Evolutionary conservation across 2,888 invertebrate species (phyloP).

Genomic region (Chrysina gloriosa): DNA sequence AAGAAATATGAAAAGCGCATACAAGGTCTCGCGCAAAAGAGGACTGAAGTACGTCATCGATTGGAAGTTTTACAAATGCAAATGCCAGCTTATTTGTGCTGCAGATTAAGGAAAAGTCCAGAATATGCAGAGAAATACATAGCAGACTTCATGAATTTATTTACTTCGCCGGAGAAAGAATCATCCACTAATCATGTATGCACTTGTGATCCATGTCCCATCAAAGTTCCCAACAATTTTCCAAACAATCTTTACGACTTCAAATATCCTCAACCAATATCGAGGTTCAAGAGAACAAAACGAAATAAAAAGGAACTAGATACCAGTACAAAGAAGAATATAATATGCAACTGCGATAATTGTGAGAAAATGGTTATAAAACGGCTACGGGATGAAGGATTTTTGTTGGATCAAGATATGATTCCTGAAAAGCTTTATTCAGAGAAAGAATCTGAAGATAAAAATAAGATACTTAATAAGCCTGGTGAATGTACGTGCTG

Average conservation of each 20-base stretch:
- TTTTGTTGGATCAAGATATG: background rate
- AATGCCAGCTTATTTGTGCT: slow-evolving; percentile 23
- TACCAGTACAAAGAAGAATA: too few relatives aligned
- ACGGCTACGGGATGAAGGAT: background rate
- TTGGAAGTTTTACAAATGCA: slow-evolving; percentile 23
- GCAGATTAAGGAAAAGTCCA: slow-evolving; percentile 11
- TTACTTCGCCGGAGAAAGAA: background rate
- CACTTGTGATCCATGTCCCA: slow-evolving; percentile 13
- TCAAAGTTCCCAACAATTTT: slow-evolving; percentile 19
- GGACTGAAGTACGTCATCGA: slow-evolving; percentile 12
- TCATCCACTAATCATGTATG: background rate
- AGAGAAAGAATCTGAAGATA: too few relatives aligned
- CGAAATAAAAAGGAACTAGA: background rate
- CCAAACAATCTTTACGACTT: slow-evolving; percentile 16
- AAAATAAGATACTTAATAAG: background rate
- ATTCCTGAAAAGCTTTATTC: background rate
- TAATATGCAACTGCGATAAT: background rate
- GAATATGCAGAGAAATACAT: background rate
- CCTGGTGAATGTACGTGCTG: background rate
- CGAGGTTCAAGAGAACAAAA: background rate
- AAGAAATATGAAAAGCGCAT: slow-evolving; percentile 25
- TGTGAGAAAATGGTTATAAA: background rate
- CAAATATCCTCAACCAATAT: background rate
- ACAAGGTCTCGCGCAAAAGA: background rate
- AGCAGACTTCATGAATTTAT: background rate